phyloP scores from a whole-genome alignment of 2,797 vertebrate species.

The Acrossocheilus fasciatus region DNA sequence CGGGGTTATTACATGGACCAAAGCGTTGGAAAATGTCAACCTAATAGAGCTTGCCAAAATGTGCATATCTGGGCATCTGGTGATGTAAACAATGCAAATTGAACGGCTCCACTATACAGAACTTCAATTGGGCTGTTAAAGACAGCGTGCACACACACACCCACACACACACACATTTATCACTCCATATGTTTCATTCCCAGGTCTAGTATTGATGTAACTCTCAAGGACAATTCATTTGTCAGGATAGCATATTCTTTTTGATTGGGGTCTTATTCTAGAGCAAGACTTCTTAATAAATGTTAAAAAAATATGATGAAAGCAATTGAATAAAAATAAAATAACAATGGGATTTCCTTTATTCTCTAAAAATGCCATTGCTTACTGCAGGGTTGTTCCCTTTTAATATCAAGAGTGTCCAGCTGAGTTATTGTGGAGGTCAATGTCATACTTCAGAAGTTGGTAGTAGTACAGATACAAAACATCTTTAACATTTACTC shows the following conservation, averaged over 20 bases:
- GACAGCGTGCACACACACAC: slow-evolving; percentile 21
- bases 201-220: slow-evolving; percentile 37
- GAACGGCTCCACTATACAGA: slow-evolving; percentile 51
- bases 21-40: slow-evolving; percentile 83
- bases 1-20: slow-evolving; percentile 83
- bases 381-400: slow-evolving; percentile 35
- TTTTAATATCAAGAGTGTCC: slow-evolving; percentile 50
- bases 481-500: slow-evolving; percentile 59
- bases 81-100: slow-evolving; percentile 65
- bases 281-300: slow-evolving; percentile 49
- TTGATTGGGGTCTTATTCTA: slow-evolving; percentile 65
- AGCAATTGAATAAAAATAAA: slow-evolving; percentile 42
- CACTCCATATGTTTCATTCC: slow-evolving; percentile 33
- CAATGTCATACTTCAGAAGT: slow-evolving; percentile 48
- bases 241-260: slow-evolving; percentile 66
- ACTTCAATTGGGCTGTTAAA: slow-evolving; percentile 54
- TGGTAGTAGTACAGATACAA: slow-evolving; percentile 55
- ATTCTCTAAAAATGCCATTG: slow-evolving; percentile 33
- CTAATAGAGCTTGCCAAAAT: slow-evolving; percentile 78
- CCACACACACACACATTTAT: slow-evolving; percentile 9
- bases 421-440: slow-evolving; percentile 53
- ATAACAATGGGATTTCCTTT: slow-evolving; percentile 35
- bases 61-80: slow-evolving; percentile 64
- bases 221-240: slow-evolving; percentile 67
- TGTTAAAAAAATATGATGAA: neutral